Evolutionary conservation across 2,888 invertebrate genomes (phyloP).

Genomic region (Tenthredo amoena): DNA sequence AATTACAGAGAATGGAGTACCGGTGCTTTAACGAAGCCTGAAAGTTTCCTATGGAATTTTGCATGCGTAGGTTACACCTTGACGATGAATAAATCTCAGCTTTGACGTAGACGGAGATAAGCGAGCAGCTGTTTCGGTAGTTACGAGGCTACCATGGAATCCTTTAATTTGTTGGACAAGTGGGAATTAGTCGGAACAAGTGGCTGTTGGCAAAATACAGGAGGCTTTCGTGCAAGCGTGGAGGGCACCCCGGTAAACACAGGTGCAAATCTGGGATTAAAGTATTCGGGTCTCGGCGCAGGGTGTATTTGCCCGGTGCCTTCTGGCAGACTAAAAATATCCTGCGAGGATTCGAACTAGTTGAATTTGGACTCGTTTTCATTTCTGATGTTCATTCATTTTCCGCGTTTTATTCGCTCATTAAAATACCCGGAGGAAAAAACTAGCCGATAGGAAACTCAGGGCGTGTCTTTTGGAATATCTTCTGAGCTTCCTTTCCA

Average conservation of each 20-base stretch:
- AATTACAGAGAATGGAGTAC: background rate
- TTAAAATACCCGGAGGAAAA: slow-evolving; percentile 50
- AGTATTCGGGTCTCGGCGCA: slow-evolving; percentile 5
- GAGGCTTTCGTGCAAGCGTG: slow-evolving; percentile 60
- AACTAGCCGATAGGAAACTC: slow-evolving; percentile 66
- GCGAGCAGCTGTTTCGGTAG: slow-evolving; percentile 60
- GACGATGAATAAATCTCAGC: slow-evolving; percentile 12
- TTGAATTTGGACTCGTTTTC: background rate
- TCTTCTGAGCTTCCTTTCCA: slow-evolving; percentile 68
- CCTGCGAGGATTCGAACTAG: background rate
- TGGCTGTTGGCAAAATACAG: slow-evolving; percentile 63
- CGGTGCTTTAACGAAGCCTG: background rate
- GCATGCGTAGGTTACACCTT: background rate
- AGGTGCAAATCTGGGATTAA: slow-evolving; percentile 51
- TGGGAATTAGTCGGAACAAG: slow-evolving; percentile 70
- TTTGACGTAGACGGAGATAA: slow-evolving; percentile 55
- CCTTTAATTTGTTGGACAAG: slow-evolving; percentile 63
- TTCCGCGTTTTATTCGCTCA: slow-evolving; percentile 30
- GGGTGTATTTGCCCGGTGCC: slow-evolving; percentile 30
- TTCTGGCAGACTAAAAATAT: background rate
- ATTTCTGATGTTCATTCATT: background rate
- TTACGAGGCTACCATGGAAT: slow-evolving; percentile 56
- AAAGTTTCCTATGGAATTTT: background rate
- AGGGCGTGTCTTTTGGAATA: slow-evolving; percentile 71
- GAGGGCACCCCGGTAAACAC: slow-evolving; percentile 41